These are phyloP conservation scores for Gasterosteus nipponicus DNA, from an alignment of 2,113 vertebrate species.

Conservation along the genomic window DNA sequence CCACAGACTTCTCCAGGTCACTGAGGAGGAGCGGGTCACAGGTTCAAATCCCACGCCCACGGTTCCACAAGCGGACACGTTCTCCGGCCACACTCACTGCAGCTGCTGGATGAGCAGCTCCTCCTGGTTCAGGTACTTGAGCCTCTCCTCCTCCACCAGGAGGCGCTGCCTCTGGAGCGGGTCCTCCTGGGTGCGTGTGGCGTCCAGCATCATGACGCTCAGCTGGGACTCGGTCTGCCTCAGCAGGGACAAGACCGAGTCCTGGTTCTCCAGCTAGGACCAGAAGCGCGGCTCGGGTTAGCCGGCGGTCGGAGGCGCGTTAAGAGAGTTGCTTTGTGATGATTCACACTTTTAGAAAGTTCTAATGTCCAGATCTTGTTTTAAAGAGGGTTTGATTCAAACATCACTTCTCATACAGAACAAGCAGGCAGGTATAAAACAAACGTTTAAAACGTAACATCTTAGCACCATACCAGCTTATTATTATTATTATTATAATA, in stretches of 20 bases:
- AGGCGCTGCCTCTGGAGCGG: conserved; percentile 96
- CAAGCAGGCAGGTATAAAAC: background rate
- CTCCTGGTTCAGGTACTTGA: conserved; percentile 97
- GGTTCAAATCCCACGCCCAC: background rate
- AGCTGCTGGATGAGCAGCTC: conserved; percentile 96
- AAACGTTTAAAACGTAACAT: background rate
- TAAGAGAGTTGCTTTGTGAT: too few relatives aligned
- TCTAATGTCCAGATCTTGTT: background rate
- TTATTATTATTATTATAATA: too few relatives aligned
- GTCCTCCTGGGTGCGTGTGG: conserved; percentile 93
- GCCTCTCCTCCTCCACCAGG: conserved; percentile 95
- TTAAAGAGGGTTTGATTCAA: background rate
- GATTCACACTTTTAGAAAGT: background rate
- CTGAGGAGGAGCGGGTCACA: conserved; percentile 70
- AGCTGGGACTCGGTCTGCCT: conserved; percentile 93
- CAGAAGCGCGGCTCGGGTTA: background rate
- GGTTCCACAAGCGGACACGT: background rate
- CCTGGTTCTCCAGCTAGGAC: conserved; percentile 93
- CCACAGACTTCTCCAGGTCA: conserved; percentile 94
- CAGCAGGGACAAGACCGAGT: conserved; percentile 89
- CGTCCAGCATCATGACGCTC: conserved; percentile 92
- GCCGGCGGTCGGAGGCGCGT: background rate
- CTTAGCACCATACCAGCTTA: too few relatives aligned
- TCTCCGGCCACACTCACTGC: conserved; percentile 85
- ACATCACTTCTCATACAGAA: background rate